Conservation (phyloP, 2,113 vertebrate species). For the Labeo catla region DNA sequence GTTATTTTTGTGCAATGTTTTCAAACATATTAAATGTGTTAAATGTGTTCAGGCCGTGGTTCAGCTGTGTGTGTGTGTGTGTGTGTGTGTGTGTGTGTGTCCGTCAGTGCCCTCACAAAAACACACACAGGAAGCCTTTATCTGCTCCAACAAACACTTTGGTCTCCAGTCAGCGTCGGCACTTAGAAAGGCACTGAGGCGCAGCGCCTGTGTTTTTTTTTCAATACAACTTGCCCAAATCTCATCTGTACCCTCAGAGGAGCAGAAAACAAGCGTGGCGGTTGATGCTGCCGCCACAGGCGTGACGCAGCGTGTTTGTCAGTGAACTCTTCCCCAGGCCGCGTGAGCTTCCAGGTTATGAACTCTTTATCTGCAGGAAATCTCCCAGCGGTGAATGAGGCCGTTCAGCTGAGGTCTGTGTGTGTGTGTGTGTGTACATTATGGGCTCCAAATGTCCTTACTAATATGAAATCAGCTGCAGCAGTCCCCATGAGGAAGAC, state of each 20-base stretch:
- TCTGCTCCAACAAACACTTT: too few relatives aligned
- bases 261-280: neutral
- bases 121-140: conserved; percentile 8
- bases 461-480: too few relatives aligned
- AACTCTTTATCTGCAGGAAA: conserved; percentile 21
- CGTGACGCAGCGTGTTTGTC: neutral
- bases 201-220: neutral
- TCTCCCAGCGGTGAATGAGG: neutral
- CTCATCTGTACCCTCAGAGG: neutral
- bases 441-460: neutral
- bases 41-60: too few relatives aligned
- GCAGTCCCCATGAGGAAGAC: too few relatives aligned
- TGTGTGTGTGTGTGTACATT: neutral
- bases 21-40: too few relatives aligned
- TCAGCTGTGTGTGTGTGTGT: too few relatives aligned
- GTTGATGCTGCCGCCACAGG: neutral
- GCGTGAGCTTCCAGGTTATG: neutral
- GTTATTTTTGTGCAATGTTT: neutral
- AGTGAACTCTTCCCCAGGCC: neutral
- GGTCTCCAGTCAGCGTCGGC: neutral
- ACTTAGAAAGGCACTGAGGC: neutral
- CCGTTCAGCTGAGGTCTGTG: neutral
- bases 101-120: conserved; percentile 16
- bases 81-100: neutral
- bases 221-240: neutral